Base-by-base conservation (phyloP, 2,113 vertebrate genomes). In the Brachyhypopomus gauderio region DNA sequence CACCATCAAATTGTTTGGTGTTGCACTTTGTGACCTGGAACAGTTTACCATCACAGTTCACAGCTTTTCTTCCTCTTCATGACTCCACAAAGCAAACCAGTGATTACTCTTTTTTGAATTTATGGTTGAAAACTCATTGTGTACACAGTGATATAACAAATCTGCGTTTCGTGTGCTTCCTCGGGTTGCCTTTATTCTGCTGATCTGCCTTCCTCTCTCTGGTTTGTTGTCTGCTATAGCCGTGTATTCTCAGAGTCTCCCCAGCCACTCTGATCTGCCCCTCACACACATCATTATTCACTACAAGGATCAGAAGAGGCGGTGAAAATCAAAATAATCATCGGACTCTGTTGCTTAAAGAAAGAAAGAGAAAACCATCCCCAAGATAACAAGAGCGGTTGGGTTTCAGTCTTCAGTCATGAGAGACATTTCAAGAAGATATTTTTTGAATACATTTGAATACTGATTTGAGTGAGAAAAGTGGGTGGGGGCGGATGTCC, bases 211-310 rank as follows among this genome's bases (percentile, higher is more conserved):
- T 86, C 79, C 59, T 72, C 84, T 81, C 87, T 75, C 77, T 86
- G 74, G 22, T 56, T 70, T 69, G 71, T 79, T 79, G 82, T 84
- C 77, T 84, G 63, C 58, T 85, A 66, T 87, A 88, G 88, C 80
- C 91, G 87, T 90, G 88, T 90, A 90, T 92, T 90, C 89, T 88
- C 90, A 89, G 90, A 91, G 86, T 91, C 84, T 89, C 85, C 89
- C 85, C 85, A 87, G 87, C 86, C 86, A 89, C 83, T 77, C 86
- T 63, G 86, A 84, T 90, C 86, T 80, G 70, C 92, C 91, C 89
- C 87, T 90, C 88, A 86, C 81, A 14, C 92, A 92, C 92, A 88
- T 91, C 89, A 92, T 93, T 90, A 86, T 86, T 93, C 91, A 90
- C 90, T 78, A 25, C 71, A 69, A 67, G 87, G 90, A 92, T 92